Conservation (phyloP, 2,113 vertebrate genomes). For the Actenoides hombroni region DNA sequence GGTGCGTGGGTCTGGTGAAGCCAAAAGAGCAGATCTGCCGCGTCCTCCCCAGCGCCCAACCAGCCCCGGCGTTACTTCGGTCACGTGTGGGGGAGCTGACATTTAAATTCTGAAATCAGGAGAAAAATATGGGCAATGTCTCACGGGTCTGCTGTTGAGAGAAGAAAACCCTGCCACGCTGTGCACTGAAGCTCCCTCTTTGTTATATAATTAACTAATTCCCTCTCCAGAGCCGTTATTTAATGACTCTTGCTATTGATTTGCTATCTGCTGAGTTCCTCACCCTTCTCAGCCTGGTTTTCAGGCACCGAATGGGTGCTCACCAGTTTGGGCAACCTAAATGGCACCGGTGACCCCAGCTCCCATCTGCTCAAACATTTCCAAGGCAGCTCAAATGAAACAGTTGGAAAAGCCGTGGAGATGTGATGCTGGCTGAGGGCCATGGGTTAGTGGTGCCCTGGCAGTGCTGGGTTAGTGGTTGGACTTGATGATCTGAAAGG, state of each 20-base stretch:
- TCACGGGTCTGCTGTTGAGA: not conserved
- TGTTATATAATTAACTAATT: not conserved
- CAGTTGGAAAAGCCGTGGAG: no score
- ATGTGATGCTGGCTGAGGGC: not conserved
- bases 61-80: not conserved
- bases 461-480: not conserved
- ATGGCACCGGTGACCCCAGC: not conserved
- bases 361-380: not conserved
- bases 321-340: not conserved
- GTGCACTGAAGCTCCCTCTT: fast-evolving
- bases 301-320: not conserved
- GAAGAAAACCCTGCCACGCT: fast-evolving
- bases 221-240: not conserved
- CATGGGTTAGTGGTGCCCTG: not conserved
- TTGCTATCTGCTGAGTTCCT: not conserved
- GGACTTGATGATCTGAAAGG: not conserved
- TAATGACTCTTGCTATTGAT: not conserved
- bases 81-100: not conserved
- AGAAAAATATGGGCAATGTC: not conserved
- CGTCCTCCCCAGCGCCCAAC: not conserved
- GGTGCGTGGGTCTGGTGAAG: not conserved
- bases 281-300: not conserved
- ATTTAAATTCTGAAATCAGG: not conserved
- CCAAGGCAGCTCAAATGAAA: not conserved
- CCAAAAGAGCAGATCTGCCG: not conserved